Base-by-base conservation (phyloP, 2,888 invertebrate genomes). In the Mythimna loreyi region DNA sequence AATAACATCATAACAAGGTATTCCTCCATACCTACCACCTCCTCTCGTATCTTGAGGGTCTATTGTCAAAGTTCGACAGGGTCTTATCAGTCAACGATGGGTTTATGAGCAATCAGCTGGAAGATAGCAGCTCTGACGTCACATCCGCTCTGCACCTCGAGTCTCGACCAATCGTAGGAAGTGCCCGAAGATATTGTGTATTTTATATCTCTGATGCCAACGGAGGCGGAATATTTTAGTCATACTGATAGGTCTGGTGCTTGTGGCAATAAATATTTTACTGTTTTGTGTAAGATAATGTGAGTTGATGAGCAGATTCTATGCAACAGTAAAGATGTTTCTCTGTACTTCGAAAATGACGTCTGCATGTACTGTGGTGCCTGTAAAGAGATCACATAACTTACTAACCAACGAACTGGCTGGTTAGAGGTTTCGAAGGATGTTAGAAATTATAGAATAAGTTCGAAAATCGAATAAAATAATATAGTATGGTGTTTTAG, bases 81-180 rank as follows among this genome's bases (percentile, higher is more conserved):
- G 79, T 86, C 81, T 88, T 88, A 89, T 90, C 89, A 81, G 73
- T 78, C 80, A 80, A 70, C 80, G 84, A 76, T 79, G 83, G 86
- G 87, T 92, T 92, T 92, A 92, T 89, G 92, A 91, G 89, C 92
- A 91, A 90, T 91, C 90, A 89, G 88, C 85, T 81, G 69, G 72
- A 60, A 86, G 91, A 92, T 92, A 91, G 85, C 85, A 86, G 82
- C 75, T 80, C 82, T 91, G 90, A 89, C 90, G 89, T 90, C 90
- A 91, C 90, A 81, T 89, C 91, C 86, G 78, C 70, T 78, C 63
- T 84, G 80, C 84, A 85, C 86, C 85, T 86, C 85, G 83, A 80
- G 85, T 86, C 85, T 86, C 85, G 84, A 80, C 85, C 86, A 86
- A 86, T 86, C 84, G 84, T 75, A 82, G 81, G 84, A 85, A 80